These are phyloP conservation scores for Polypterus senegalus DNA, from an alignment of 2,113 vertebrate genomes.

Conservation along the genomic window DNA sequence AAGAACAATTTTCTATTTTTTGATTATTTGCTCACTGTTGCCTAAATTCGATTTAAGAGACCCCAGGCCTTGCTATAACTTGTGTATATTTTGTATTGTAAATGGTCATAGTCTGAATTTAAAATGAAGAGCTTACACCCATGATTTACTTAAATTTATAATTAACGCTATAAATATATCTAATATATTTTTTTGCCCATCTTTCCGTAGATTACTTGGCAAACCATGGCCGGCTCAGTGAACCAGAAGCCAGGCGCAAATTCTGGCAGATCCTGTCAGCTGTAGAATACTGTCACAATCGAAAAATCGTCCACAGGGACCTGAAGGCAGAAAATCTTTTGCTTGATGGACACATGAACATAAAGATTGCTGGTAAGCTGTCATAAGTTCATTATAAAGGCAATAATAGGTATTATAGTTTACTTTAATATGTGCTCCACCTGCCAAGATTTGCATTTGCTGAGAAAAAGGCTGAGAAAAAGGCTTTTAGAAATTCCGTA, in stretches of 20 bases:
- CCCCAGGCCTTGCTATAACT: background rate
- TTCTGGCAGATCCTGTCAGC: slow-evolving; percentile 97
- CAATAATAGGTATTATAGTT: too few relatives aligned
- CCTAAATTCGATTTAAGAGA: too few relatives aligned
- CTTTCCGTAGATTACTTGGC: slow-evolving; percentile 79
- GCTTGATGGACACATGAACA: slow-evolving; percentile 92
- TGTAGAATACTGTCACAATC: slow-evolving; percentile 87
- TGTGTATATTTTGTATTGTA: background rate
- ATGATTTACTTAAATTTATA: too few relatives aligned
- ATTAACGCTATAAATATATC: background rate
- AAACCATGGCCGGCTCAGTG: slow-evolving; percentile 82
- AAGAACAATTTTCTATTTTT: too few relatives aligned
- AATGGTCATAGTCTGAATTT: background rate
- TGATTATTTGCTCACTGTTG: too few relatives aligned
- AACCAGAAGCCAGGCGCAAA: slow-evolving; percentile 82
- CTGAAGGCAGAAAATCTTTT: slow-evolving; percentile 93
- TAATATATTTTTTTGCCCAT: background rate
- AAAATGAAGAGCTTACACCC: too few relatives aligned
- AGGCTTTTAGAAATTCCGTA: too few relatives aligned
- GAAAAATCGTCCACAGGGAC: slow-evolving; percentile 87
- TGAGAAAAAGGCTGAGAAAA: too few relatives aligned
- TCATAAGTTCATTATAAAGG: too few relatives aligned
- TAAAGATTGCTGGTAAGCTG: slow-evolving; percentile 89
- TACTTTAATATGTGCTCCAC: too few relatives aligned
- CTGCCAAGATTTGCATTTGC: too few relatives aligned